Evolutionary conservation across 2,888 invertebrate genomes (phyloP), one percentile per base, ranked within the genome.

Genomic region (Drosophila kokeensis): DNA sequence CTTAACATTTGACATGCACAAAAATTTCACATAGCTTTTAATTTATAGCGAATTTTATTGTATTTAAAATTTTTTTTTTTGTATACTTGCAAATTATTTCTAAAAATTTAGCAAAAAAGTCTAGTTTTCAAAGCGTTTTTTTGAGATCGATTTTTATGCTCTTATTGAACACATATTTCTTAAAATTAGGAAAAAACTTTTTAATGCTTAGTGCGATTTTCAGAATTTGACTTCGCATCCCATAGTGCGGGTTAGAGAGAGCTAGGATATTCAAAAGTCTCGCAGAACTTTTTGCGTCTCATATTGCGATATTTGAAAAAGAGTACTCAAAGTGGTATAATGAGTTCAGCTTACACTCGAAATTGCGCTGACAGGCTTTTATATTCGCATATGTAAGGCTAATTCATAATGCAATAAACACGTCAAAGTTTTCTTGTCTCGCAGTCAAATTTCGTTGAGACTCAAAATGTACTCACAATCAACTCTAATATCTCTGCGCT

Each of bases 401-500:
- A 3, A 38, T 10, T 15, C 27, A 21, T 27, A 45, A 58, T 61
- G 15, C 15, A 34, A 69, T 50, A 29, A 64, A 24, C 32, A 52
- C 27, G 49, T 55, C 42, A 54, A 48, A 49, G 53, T 53, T 30
- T 34, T 40, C 36, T 54, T 15, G 48, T 42, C 6, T 52, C 52
- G 38, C 18, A 30, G 34, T 61, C 54, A 45, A 55, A 45, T 42
- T 54, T 24, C 13, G 27, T 30, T 24, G 50, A n/a, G 29, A 27
- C 10, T 45, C 15, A 48, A 13, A 59, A 32, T 30, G 24, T 59
- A 27, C 59, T 27, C 42, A 63, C 53, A 65, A 62, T 45, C 57
- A 48, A 32, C 38, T 40, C 50, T 42, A 69, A 73, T 69, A 50
- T 67, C 71, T 72, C 52, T 60, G 66, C 69, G 69, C 67, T 62